Conservation (phyloP, 2,888 invertebrate species). For the Eilema caniola region DNA sequence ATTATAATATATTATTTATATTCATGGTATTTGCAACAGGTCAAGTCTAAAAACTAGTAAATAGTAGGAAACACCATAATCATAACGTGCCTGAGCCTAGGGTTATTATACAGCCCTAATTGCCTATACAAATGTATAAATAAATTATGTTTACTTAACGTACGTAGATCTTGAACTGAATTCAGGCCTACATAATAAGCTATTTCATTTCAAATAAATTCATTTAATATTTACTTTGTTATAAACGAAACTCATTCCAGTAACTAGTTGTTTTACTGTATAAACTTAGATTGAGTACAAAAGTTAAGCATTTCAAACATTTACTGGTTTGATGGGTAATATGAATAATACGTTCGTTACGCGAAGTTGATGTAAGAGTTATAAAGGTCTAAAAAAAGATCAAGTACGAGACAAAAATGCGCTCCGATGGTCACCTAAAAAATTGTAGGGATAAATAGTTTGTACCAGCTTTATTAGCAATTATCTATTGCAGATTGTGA, state of each 20-base stretch:
- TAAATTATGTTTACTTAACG: neutral
- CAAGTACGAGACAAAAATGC: neutral
- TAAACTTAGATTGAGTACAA: neutral
- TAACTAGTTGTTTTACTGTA: slow-evolving; percentile 2
- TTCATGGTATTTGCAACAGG: no score
- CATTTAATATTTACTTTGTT: slow-evolving; percentile 1
- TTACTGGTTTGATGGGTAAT: neutral
- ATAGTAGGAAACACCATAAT: neutral
- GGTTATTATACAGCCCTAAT: neutral
- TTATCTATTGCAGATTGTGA: no score
- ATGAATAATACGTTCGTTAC: neutral
- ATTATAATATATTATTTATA: no score
- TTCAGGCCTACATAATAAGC: neutral
- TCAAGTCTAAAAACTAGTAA: neutral
- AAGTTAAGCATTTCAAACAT: slow-evolving; percentile 1
- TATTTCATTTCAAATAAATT: no score
- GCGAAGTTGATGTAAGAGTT: neutral
- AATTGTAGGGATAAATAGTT: no score
- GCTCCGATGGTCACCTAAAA: no score
- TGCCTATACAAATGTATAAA: neutral
- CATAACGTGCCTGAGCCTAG: neutral
- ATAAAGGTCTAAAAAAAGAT: neutral
- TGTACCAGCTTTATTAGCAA: no score
- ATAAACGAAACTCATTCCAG: slow-evolving; percentile 3
- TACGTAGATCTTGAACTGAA: neutral